phyloP scores from a whole-genome alignment of 2,888 invertebrate species.

The Amblyteles armatorius region DNA sequence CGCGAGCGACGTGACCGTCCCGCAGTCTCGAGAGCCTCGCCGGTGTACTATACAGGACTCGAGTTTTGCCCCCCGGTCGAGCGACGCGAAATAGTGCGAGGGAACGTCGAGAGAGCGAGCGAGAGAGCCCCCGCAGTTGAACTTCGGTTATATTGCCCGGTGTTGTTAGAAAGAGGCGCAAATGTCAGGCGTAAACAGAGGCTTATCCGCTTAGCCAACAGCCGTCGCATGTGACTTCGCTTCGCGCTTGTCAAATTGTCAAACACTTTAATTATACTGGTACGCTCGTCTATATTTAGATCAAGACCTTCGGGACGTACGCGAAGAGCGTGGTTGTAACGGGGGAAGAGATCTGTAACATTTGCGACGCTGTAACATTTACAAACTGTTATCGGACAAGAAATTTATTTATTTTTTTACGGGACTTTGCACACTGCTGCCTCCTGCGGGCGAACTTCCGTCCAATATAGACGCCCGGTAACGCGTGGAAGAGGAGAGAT shows the following conservation, averaged over 20 bases:
- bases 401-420: not conserved
- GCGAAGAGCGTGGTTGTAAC: constrained; percentile 35
- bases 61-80: not conserved
- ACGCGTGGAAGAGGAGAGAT: not conserved
- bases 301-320: constrained; percentile 68
- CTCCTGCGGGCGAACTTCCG: not conserved
- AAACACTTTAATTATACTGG: constrained; percentile 79
- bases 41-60: not conserved
- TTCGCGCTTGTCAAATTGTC: constrained; percentile 78
- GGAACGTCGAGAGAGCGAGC: constrained; percentile 4
- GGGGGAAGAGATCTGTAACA: not conserved
- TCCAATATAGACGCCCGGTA: not conserved
- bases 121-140: constrained; percentile 23
- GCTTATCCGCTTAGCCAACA: constrained; percentile 75
- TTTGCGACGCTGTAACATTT: constrained; percentile 1
- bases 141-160: constrained; percentile 21
- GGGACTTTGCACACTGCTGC: not conserved
- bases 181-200: constrained; percentile 75
- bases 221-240: constrained; percentile 76
- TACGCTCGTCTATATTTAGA: constrained; percentile 76
- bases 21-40: constrained; percentile 5
- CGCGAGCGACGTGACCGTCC: constrained; percentile 10
- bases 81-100: not conserved
- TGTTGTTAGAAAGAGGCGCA: constrained; percentile 63
- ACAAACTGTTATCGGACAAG: not conserved